Evolutionary conservation across 2,888 invertebrate genomes (phyloP).

Genomic region (Branchellion lobata): DNA sequence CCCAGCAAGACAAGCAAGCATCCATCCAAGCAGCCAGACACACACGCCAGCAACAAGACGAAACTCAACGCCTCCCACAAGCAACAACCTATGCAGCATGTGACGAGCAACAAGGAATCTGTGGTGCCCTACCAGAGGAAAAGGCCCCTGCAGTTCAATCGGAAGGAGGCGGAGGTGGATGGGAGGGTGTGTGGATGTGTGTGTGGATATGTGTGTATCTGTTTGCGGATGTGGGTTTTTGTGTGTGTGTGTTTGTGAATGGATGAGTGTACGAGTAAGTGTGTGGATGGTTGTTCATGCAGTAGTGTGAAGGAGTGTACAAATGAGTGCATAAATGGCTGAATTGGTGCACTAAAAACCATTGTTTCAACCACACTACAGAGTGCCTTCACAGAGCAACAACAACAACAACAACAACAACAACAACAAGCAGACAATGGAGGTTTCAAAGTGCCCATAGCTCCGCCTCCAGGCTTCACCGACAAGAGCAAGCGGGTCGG

Average conservation of each 20-base stretch:
- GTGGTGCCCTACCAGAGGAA: background rate
- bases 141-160: background rate
- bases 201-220: background rate
- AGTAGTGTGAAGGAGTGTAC: background rate
- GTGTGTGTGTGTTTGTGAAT: background rate
- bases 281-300: background rate
- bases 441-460: conserved; percentile 48
- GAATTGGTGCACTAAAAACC: too few relatives aligned
- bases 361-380: too few relatives aligned
- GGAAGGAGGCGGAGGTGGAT: background rate
- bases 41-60: conserved; percentile 50
- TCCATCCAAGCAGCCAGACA: conserved; percentile 53
- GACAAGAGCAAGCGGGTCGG: background rate
- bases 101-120: background rate
- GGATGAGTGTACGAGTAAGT: background rate
- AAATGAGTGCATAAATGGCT: too few relatives aligned
- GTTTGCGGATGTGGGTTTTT: background rate
- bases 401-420: background rate
- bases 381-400: background rate
- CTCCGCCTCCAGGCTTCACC: conserved; percentile 32
- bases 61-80: too few relatives aligned
- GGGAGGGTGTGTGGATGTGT: background rate
- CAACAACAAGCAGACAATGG: conserved; percentile 9
- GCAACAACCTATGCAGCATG: conserved; percentile 49
- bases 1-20: conserved; percentile 48